Percentiles rank a stretch among this genome's conserved stretches.
These are phyloP conservation scores for Sympetrum striolatum DNA, from an alignment of 2,888 invertebrate species.

Conservation along the genomic window DNA sequence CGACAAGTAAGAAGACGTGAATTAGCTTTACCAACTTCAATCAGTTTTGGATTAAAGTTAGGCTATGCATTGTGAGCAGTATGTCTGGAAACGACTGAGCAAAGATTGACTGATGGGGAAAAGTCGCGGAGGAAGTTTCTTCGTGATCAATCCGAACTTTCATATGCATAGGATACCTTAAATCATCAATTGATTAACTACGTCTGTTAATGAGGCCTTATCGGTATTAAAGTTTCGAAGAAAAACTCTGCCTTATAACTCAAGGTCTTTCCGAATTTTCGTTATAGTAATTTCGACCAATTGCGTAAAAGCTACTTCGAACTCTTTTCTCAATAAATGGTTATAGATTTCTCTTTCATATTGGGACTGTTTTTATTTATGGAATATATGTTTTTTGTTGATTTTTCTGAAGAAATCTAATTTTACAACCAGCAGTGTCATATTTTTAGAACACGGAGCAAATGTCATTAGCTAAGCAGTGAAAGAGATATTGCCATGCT, in stretches of 20 bases:
- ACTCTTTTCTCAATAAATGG: too few relatives aligned
- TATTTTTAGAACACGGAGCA: too few relatives aligned
- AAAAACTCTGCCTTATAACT: neutral
- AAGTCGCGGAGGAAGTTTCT: neutral
- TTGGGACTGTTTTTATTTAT: too few relatives aligned
- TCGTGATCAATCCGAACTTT: neutral
- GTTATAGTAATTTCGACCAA: too few relatives aligned
- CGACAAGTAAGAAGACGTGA: neutral
- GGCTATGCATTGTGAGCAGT: neutral
- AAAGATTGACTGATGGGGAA: neutral
- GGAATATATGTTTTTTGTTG: too few relatives aligned
- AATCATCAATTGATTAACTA: neutral
- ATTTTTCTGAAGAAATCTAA: too few relatives aligned
- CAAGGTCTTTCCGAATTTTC: neutral
- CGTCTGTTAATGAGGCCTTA: neutral
- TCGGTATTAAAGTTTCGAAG: neutral
- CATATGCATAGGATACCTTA: neutral
- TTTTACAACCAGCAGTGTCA: too few relatives aligned
- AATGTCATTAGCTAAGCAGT: too few relatives aligned
- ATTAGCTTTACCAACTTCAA: neutral
- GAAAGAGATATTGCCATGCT: too few relatives aligned
- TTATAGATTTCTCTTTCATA: too few relatives aligned
- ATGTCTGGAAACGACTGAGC: neutral
- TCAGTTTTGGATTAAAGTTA: neutral
- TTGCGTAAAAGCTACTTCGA: too few relatives aligned